Conservation (phyloP, 1,140 invertebrate species). For the Magallana ariakensis region DNA sequence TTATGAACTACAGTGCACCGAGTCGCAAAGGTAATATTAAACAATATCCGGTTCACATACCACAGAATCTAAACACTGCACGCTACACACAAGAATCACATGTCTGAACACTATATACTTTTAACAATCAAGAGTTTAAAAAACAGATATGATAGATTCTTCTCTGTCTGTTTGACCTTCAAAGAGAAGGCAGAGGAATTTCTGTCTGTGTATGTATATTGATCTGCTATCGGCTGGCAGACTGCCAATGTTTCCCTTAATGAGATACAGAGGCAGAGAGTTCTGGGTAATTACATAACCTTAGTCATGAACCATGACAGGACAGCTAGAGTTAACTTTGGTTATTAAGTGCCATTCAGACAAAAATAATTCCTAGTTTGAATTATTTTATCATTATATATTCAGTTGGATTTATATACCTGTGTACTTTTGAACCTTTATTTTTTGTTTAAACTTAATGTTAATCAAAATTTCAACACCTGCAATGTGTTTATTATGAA, state of each 20-base stretch:
- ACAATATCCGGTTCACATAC: slow-evolving; percentile 38
- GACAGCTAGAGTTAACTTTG: too few relatives aligned
- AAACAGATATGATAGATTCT: not conserved
- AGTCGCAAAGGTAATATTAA: not conserved
- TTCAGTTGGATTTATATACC: too few relatives aligned
- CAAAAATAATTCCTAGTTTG: too few relatives aligned
- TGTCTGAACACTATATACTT: not conserved
- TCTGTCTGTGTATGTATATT: not conserved
- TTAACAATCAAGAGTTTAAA: too few relatives aligned
- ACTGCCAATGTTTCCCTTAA: not conserved
- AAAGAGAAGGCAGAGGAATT: slow-evolving; percentile 18
- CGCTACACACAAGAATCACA: not conserved
- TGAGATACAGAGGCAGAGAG: slow-evolving; percentile 3
- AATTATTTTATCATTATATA: too few relatives aligned
- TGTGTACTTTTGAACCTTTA: too few relatives aligned
- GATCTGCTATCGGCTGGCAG: slow-evolving; percentile 19
- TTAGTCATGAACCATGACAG: not conserved
- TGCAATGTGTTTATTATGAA: not conserved
- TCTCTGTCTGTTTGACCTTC: not conserved
- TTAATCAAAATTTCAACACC: too few relatives aligned
- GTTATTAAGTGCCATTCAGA: too few relatives aligned
- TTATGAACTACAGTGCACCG: not conserved
- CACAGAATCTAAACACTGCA: not conserved
- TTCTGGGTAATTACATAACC: slow-evolving; percentile 13
- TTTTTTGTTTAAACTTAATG: too few relatives aligned